Evolutionary conservation across 2,888 invertebrate genomes (phyloP).

Genomic region (Phoronis australis): DNA sequence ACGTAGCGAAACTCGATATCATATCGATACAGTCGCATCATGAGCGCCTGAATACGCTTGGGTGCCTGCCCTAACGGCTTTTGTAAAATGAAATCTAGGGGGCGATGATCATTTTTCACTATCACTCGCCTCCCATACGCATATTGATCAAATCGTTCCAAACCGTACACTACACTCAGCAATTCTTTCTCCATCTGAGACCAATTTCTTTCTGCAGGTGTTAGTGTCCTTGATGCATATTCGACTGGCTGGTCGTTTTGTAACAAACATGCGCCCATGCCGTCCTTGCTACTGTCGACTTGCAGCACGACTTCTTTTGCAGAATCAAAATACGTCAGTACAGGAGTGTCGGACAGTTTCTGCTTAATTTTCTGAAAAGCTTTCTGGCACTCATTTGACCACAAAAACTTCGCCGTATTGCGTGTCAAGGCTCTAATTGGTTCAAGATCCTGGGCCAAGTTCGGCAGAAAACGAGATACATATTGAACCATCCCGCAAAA

Average conservation of each 20-base stretch:
- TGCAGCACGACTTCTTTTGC: conserved; percentile 17
- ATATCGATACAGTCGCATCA: conserved; percentile 16
- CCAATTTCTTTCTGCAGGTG: conserved; percentile 16
- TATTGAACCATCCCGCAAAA: conserved; percentile 21
- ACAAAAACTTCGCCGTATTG: conserved; percentile 9
- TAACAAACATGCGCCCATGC: conserved; percentile 15
- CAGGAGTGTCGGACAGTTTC: conserved; percentile 12
- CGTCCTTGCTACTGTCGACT: conserved; percentile 17
- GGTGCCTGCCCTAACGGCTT: conserved; percentile 14
- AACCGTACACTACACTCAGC: conserved; percentile 13
- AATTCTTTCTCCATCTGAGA: conserved; percentile 23
- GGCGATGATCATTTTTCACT: conserved; percentile 8
- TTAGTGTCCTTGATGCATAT: conserved; percentile 18
- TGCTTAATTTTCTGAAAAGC: conserved; percentile 14
- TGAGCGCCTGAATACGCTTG: conserved; percentile 16
- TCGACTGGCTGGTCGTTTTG: conserved; percentile 18
- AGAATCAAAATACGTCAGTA: conserved; percentile 14
- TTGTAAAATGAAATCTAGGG: conserved; percentile 6
- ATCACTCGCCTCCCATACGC: conserved; percentile 15
- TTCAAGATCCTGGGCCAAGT: conserved; percentile 3
- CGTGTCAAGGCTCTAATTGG: conserved; percentile 10
- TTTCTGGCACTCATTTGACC: conserved; percentile 11
- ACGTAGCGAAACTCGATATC: conserved; percentile 14
- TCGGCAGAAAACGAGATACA: conserved; percentile 6
- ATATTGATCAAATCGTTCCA: conserved; percentile 21